Evolutionary conservation across 2,113 vertebrate genomes (phyloP).

Genomic region (Anoura caudifer): DNA sequence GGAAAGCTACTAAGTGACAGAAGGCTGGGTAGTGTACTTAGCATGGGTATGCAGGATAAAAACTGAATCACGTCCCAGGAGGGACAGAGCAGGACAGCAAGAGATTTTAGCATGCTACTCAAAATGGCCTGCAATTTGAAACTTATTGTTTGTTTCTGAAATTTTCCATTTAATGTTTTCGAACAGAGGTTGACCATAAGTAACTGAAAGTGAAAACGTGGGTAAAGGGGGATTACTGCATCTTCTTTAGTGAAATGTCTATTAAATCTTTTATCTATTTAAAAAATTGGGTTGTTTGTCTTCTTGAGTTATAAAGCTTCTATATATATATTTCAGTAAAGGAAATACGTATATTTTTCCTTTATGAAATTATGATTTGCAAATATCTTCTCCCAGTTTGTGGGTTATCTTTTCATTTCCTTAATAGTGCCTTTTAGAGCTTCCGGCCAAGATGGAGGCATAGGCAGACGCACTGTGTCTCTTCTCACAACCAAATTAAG

Average conservation of each 20-base stretch:
- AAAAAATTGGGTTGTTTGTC: neutral
- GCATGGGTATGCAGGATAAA: neutral
- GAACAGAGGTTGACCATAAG: neutral
- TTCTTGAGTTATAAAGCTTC: neutral
- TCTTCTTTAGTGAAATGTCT: neutral
- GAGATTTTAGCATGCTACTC: neutral
- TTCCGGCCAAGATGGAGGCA: too few relatives aligned
- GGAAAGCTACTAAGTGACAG: neutral
- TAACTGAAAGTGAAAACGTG: neutral
- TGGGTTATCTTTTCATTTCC: neutral
- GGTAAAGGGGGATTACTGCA: neutral
- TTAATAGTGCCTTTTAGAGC: neutral
- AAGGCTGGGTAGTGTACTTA: neutral
- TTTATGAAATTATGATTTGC: constrained; percentile 15
- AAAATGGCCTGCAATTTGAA: neutral
- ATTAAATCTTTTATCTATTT: neutral
- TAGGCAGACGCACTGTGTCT: too few relatives aligned
- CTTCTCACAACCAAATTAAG: too few relatives aligned
- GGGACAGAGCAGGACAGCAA: neutral
- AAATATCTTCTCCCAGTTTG: neutral
- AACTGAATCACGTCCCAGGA: neutral
- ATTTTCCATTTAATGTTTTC: neutral
- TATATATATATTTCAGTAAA: too few relatives aligned
- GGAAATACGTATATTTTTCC: too few relatives aligned
- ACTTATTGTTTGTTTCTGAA: neutral